These are phyloP conservation scores for Euglossa dilemma DNA, from an alignment of 1,140 invertebrate genomes.

Conservation along the genomic window DNA sequence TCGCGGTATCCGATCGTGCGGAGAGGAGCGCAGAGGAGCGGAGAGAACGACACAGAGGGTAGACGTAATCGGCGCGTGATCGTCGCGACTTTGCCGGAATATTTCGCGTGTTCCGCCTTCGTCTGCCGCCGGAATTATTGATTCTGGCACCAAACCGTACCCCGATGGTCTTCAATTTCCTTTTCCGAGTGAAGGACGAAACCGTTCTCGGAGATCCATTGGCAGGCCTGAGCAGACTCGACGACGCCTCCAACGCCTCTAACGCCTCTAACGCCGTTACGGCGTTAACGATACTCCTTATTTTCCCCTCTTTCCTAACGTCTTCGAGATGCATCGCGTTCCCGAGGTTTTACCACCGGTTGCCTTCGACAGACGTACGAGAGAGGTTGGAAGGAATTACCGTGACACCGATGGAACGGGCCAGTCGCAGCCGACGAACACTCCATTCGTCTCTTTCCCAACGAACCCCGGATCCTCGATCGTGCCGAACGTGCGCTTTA, in stretches of 20 bases:
- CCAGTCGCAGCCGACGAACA: neutral
- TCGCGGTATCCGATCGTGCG: neutral
- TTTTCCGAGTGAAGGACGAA: conserved; percentile 54
- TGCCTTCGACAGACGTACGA: neutral
- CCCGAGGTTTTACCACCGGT: neutral
- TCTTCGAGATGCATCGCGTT: neutral
- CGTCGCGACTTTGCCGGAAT: conserved; percentile 34
- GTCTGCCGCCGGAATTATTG: conserved; percentile 57
- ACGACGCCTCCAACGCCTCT: neutral
- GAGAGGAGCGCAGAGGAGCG: no score
- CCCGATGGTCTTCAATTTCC: conserved; percentile 62
- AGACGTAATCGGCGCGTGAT: no score
- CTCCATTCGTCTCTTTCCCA: neutral
- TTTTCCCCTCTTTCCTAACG: neutral
- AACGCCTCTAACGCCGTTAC: no score
- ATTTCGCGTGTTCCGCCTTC: conserved; percentile 46
- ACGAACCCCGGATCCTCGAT: neutral
- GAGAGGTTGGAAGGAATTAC: neutral
- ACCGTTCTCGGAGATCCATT: conserved; percentile 4
- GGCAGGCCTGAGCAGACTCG: neutral
- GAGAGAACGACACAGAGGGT: no score
- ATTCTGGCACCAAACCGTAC: conserved; percentile 60
- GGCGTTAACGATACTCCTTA: neutral
- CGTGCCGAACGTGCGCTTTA: neutral
- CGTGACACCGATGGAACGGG: conserved; percentile 7